Base-by-base conservation (phyloP, 2,113 vertebrate species). In the Cygnus buccinator region DNA sequence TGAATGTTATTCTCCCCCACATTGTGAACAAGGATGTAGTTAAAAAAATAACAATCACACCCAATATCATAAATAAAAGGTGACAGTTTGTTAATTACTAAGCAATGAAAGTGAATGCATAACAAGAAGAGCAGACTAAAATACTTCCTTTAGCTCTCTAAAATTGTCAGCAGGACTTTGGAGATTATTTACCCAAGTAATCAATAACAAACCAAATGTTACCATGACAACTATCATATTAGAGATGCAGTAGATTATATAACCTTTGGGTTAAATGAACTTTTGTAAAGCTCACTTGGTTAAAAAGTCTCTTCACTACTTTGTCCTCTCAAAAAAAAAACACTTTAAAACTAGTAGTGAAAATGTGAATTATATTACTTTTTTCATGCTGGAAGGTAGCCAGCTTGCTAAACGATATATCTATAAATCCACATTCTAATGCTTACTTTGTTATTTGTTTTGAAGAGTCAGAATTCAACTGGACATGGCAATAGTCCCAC, bases 161-260 rank as follows among this genome's bases (percentile, higher is more conserved):
- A 96, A 96, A 74, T 81, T 82, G 39, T 77, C 68, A 89, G 71
- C 35, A 87, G 87, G 75, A 94, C 94, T 96, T 96, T 58, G 50
- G 87, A 96, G 44, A 73, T n/a, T 97, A 84, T 96, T 97, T 96
- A 89, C 59, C 95, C 16, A 90, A 89, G 43, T 95, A 94, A 94
- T 97, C 92, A 94, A 97, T 96, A 96, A 86, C 70, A 98, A 95
- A 62, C 52, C 44, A 97, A 68, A 96, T 10, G 62, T 97, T 97
- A 73, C 95, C 31, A 87, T 95, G 90, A 94, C 85, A 97, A 97
- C 94, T 73, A 54, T 78, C 29, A 86, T 61, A 88, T 90, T 61
- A 75, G 43, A 78, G 87, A 19, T 74, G 52, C 58, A 88, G n/a
- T 74, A 84, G 31, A 95, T 94, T 13, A 17, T 83, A 39, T 87